Evolutionary conservation across 2,797 vertebrate species (phyloP).

Genomic region (Melanitta fusca): DNA sequence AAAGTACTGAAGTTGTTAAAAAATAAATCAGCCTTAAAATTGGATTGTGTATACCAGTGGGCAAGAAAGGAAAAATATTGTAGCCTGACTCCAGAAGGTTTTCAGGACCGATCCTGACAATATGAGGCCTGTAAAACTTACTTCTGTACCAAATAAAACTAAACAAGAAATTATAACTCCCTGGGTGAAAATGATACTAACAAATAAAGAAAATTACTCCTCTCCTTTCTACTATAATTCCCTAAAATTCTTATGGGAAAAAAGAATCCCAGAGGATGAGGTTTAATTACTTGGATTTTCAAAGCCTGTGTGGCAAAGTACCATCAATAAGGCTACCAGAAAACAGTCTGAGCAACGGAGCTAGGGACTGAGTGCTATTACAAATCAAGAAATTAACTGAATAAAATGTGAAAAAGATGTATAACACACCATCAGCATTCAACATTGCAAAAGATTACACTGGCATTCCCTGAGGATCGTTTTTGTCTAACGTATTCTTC

Average conservation of each 20-base stretch:
- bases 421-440: conserved; percentile 12
- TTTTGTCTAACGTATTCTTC: conserved; percentile 19
- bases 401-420: not conserved
- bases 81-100: not conserved
- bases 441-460: not conserved
- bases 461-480: rapidly evolving
- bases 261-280: not conserved
- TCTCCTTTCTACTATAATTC: not conserved
- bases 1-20: conserved; percentile 40
- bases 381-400: conserved; percentile 6
- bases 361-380: not conserved
- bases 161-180: not conserved
- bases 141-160: conserved; percentile 18
- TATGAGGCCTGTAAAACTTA: not conserved
- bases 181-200: not conserved
- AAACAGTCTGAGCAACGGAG: not conserved
- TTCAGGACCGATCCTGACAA: not conserved
- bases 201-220: not conserved
- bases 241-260: not conserved
- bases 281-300: conserved; percentile 40
- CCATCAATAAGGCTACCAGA: not conserved
- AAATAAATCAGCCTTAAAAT: conserved; percentile 47
- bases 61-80: not conserved
- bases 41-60: not conserved
- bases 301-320: conserved; percentile 1